phyloP scores from a whole-genome alignment of 2,113 vertebrate species.

The Cryptomyrus ogoouensis region DNA sequence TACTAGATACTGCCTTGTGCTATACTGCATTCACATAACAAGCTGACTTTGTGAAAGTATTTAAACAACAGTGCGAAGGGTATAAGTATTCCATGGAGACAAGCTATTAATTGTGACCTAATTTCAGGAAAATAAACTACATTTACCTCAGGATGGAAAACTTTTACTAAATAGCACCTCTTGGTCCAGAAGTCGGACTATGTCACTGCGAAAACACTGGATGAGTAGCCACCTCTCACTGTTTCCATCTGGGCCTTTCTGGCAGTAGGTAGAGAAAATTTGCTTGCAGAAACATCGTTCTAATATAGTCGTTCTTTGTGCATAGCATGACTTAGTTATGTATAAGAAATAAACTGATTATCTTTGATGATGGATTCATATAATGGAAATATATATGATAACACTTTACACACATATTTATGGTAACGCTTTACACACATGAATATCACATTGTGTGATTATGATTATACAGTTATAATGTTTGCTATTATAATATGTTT shows the following conservation, averaged over 20 bases:
- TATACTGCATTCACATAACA: neutral
- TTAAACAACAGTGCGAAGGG: neutral
- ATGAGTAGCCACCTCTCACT: neutral
- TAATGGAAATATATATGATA: neutral
- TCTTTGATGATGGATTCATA: neutral
- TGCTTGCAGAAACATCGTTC: neutral
- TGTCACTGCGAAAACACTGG: neutral
- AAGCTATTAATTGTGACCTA: neutral
- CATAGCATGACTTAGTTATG: neutral
- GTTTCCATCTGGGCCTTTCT: neutral
- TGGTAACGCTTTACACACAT: neutral
- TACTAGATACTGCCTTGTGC: neutral
- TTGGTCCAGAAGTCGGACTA: slow-evolving; percentile 11
- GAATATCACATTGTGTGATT: neutral
- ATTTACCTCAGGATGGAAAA: neutral
- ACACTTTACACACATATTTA: neutral
- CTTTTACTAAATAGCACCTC: slow-evolving; percentile 1
- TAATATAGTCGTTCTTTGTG: neutral
- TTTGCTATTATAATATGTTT: neutral
- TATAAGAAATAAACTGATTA: neutral
- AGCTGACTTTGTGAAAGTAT: neutral
- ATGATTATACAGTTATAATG: neutral
- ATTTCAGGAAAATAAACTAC: neutral
- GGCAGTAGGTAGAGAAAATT: neutral
- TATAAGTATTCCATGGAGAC: neutral